These are phyloP conservation scores for Macrocentrus cingulum DNA, from an alignment of 1,140 invertebrate genomes.

Conservation along the genomic window DNA sequence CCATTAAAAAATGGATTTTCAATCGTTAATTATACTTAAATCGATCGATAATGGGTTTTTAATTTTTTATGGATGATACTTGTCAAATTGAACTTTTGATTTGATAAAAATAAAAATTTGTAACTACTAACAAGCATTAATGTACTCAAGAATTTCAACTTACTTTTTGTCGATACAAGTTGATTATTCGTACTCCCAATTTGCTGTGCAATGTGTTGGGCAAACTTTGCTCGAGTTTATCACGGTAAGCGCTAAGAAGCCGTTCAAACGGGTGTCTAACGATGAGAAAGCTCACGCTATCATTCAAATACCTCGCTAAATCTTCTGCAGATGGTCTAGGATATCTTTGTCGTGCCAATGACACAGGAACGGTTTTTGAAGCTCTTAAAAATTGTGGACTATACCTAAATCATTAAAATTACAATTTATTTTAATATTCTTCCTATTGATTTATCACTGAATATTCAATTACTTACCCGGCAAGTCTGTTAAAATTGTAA, in stretches of 20 bases:
- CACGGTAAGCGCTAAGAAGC: constrained; percentile 84
- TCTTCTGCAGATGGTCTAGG: constrained; percentile 71
- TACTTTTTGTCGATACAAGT: constrained; percentile 68
- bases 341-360: constrained; percentile 76
- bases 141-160: constrained; percentile 17
- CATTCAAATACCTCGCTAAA: constrained; percentile 65
- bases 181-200: constrained; percentile 73
- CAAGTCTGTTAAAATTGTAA: constrained; percentile 84
- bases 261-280: constrained; percentile 88
- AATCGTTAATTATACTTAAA: no score
- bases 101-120: no score
- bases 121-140: no score
- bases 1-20: no score
- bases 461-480: constrained; percentile 62
- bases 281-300: constrained; percentile 79
- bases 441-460: no score
- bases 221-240: constrained; percentile 81
- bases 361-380: constrained; percentile 74
- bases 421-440: neutral
- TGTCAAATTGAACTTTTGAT: no score
- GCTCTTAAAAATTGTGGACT: constrained; percentile 73
- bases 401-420: constrained; percentile 55
- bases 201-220: constrained; percentile 80
- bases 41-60: no score
- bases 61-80: no score